Conservation (phyloP, 2,888 invertebrate species). For the Lissonota sp. region DNA sequence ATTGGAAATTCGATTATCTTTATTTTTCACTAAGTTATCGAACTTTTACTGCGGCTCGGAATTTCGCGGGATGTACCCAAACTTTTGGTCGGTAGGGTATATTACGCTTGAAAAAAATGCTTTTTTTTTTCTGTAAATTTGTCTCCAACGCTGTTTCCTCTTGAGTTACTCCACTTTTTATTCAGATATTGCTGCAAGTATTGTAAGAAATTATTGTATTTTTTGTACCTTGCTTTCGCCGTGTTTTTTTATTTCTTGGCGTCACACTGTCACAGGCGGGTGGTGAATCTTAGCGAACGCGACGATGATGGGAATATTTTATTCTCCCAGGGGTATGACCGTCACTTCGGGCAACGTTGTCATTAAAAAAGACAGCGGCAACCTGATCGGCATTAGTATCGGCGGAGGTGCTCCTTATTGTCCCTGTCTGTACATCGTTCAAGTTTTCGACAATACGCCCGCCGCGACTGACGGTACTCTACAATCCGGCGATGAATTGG, state of each 20-base stretch:
- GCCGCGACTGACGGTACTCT: conserved; percentile 96
- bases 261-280: neutral
- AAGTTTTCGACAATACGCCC: conserved; percentile 99
- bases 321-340: conserved; percentile 95
- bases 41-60: no score
- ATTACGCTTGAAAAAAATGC: no score
- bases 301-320: neutral
- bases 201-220: neutral
- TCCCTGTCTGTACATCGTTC: conserved; percentile 99
- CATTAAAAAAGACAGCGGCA: conserved; percentile 95
- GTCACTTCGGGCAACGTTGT: conserved; percentile 96
- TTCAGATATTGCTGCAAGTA: neutral
- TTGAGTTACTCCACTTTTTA: conserved; percentile 1
- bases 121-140: no score
- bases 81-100: no score
- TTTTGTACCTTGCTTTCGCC: neutral
- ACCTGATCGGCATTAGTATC: conserved; percentile 98
- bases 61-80: no score
- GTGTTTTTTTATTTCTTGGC: conserved; percentile 2
- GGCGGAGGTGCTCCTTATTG: conserved; percentile 98
- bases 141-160: no score
- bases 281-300: neutral
- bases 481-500: conserved; percentile 98
- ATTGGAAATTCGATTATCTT: no score
- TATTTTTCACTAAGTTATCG: no score